Evolutionary conservation across 2,113 vertebrate species (phyloP), one percentile per base, ranked within the genome.

Genomic region (Leiothrix lutea): DNA sequence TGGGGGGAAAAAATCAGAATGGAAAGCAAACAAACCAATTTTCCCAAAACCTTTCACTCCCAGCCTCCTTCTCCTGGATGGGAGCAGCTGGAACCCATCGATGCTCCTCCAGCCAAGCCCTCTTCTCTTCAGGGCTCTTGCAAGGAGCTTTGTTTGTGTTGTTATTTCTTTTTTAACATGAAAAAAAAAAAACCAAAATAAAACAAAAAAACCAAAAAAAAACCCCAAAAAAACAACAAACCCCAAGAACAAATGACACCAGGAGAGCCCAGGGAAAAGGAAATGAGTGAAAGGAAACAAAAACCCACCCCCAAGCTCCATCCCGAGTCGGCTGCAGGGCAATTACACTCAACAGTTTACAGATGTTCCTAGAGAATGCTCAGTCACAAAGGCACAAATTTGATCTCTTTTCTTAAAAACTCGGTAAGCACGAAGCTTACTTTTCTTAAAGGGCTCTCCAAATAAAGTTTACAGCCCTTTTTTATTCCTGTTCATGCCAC

Each of bases 361-460:
- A 97, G 95, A 96, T 97, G 97, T 90, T 96, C 92, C 12, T 8
- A 9, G 84, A 93, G 88, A 95, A 96, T 53, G 40, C 81, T 88
- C 86, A 69, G 48, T 33, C 94, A 90, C 81, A 81, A 94, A 88
- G 42, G 56, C 44, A 16, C 91, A 94, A 79, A 94, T 91, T 86
- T 86, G 40, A 91, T 35, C 75, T 45, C 75, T 40, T 96, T 95
- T 79, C 86, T 93, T 95, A 16, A 71, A 91, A 94, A 86, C 24
- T 86, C 36, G 60, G 33, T 74, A 38, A 38, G 50, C 79, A 70
- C 58, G 62, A 53, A 81, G 33, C 73, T 82, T 24, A 33, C 71
- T 94, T 93, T 92, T 45, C 94, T 85, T 95, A 14, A 90, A 81
- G 67, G 45, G 81, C 85, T 90, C 40, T 88, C 92, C 2, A 87